Evolutionary conservation across 2,113 vertebrate species (phyloP).

Genomic region (Labrus mixtus): DNA sequence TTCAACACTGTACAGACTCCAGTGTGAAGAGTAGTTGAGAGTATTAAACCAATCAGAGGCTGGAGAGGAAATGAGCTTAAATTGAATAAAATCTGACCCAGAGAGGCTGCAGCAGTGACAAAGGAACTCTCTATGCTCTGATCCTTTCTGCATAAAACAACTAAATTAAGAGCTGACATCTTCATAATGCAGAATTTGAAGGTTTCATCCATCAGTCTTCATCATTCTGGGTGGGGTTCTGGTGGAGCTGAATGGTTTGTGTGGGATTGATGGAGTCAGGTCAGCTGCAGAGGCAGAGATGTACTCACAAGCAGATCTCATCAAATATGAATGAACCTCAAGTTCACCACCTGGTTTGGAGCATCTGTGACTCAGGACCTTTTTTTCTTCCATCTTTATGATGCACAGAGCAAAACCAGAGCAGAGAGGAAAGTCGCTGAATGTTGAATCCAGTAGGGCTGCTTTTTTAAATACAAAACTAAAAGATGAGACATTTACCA

Average conservation of each 20-base stretch:
- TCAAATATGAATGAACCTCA: constrained; percentile 77
- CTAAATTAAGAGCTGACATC: constrained; percentile 17
- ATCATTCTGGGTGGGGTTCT: constrained; percentile 23
- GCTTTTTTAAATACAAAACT: not conserved
- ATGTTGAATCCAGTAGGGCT: no score
- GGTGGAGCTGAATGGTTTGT: constrained; percentile 15
- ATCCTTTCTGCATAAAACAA: not conserved
- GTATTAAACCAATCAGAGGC: constrained; percentile 32
- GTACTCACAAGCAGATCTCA: constrained; percentile 45
- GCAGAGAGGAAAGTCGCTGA: not conserved
- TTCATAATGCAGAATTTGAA: constrained; percentile 3
- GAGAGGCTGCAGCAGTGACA: constrained; percentile 16
- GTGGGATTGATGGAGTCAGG: constrained; percentile 47
- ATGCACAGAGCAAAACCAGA: not conserved
- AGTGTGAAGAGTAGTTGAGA: constrained; percentile 3
- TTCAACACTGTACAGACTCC: not conserved
- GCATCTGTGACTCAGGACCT: constrained; percentile 4
- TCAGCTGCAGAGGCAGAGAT: constrained; percentile 61
- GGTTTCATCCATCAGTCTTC: not conserved
- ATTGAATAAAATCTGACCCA: constrained; percentile 39
- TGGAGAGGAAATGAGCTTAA: constrained; percentile 43
- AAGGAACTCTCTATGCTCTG: constrained; percentile 6
- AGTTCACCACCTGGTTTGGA: constrained; percentile 64
- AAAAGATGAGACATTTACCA: no score
- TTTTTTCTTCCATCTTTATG: not conserved